These are phyloP conservation scores for Pyrgus malvae DNA, from an alignment of 2,888 invertebrate genomes.

Conservation along the genomic window DNA sequence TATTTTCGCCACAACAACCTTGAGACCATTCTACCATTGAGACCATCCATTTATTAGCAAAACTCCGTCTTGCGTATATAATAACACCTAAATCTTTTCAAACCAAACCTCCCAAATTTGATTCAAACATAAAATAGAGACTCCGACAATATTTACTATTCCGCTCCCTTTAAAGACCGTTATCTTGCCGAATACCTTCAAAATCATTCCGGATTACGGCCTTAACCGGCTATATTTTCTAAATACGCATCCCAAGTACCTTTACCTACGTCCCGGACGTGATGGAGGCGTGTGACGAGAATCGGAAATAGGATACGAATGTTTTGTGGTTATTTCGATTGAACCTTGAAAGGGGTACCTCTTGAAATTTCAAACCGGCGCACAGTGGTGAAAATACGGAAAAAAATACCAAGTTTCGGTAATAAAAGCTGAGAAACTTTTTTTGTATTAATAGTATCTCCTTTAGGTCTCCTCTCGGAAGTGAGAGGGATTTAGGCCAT, in stretches of 20 bases:
- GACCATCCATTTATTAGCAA: too few relatives aligned
- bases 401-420: too few relatives aligned
- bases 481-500: too few relatives aligned
- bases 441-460: too few relatives aligned
- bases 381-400: too few relatives aligned
- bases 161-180: constrained; percentile 14
- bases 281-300: constrained; percentile 71
- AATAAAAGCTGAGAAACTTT: too few relatives aligned
- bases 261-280: constrained; percentile 52
- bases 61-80: too few relatives aligned
- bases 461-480: too few relatives aligned
- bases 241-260: constrained; percentile 54
- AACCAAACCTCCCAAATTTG: constrained; percentile 5
- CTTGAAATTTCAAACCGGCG: constrained; percentile 64
- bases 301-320: constrained; percentile 70
- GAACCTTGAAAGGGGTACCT: constrained; percentile 68
- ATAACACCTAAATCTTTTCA: not conserved
- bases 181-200: constrained; percentile 21
- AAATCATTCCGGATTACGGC: constrained; percentile 26
- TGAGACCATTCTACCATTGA: too few relatives aligned
- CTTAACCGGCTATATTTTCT: constrained; percentile 38
- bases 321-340: constrained; percentile 76
- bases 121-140: constrained; percentile 19
- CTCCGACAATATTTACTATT: constrained; percentile 23
- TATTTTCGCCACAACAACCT: too few relatives aligned